Base-by-base conservation (phyloP, 2,888 invertebrate genomes). In the Caenorhabditis becei region DNA sequence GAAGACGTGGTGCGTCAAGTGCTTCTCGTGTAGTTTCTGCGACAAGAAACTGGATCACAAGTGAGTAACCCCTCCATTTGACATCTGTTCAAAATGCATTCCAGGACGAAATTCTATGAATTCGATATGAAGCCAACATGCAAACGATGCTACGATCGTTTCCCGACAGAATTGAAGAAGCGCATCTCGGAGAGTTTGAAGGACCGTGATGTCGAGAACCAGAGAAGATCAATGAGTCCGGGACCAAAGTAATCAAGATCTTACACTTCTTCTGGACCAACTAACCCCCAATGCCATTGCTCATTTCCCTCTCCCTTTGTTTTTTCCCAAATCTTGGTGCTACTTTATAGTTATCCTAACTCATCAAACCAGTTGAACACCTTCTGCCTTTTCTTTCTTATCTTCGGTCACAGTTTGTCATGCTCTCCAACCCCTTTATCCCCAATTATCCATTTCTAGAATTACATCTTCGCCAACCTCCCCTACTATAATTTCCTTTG, bases 1-100 rank as follows among this genome's bases (percentile, higher is more conserved):
- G 93, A 99, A 99, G 93, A 96, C 97, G 54, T 99, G 98, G 98
- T 99, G 98, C 92, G 96, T 96, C 66, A 95, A 97, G 92, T 99
- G 99, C 93, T 99, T 99, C 92, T 96, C 97, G 63, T 99, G 99
- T 92, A 95, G 96, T 3, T 94, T 97, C 84, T 99, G 99, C 93
- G 98, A 99, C 92, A 95, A 95, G 90, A 95, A 97, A 80, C 92
- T 93, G 92, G 92, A 92, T 84, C 92, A 93, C 75, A 93, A 93
- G 93, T 93, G 54, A 80, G 88, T 85, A 41, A 7, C 11, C 7
- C 35, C 61, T 32, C n/a, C 14, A 24, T 61, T 18, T 2, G 11
- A 11, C 18, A 44, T 54, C 11, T 28, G 16, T 65, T 44, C 10
- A 63, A 28, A 54, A 51, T 62, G 23, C 37, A 44, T 85, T 89